These are phyloP conservation scores for Rotaria socialis DNA, from an alignment of 2,888 invertebrate species.

Conservation along the genomic window DNA sequence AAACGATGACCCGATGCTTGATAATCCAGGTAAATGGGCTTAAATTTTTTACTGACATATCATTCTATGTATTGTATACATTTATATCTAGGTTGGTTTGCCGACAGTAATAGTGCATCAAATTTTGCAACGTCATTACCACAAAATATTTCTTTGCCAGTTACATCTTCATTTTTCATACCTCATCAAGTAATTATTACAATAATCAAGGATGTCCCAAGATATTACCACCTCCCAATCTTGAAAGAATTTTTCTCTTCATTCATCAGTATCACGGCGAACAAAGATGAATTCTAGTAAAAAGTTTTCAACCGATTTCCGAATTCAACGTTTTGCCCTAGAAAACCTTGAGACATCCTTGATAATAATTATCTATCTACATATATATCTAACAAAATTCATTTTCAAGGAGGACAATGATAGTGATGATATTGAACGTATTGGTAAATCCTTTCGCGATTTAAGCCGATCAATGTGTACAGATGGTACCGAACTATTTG, in stretches of 20 bases:
- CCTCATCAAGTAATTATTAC: not conserved
- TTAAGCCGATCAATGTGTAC: slow-evolving; percentile 21
- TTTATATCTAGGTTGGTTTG: not conserved
- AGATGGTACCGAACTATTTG: slow-evolving; percentile 22
- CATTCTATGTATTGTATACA: too few relatives aligned
- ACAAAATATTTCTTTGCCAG: not conserved
- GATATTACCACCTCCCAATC: too few relatives aligned
- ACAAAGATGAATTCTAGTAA: too few relatives aligned
- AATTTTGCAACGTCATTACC: slow-evolving; percentile 14
- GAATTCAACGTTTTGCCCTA: too few relatives aligned
- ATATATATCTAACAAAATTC: not conserved
- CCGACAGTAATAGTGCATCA: not conserved
- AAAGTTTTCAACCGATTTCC: too few relatives aligned
- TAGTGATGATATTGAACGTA: slow-evolving; percentile 29
- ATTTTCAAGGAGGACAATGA: not conserved
- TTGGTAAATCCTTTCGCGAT: slow-evolving; percentile 29
- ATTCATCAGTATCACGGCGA: too few relatives aligned
- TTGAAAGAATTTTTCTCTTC: too few relatives aligned
- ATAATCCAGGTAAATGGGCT: not conserved
- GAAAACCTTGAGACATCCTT: too few relatives aligned
- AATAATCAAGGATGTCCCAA: not conserved
- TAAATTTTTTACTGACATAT: not conserved
- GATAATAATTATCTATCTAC: not conserved
- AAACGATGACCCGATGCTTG: not conserved
- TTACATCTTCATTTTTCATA: not conserved